Evolutionary conservation across 2,888 invertebrate genomes (phyloP), one percentile per base, ranked within the genome.

Genomic region (Synergus gifuensis): DNA sequence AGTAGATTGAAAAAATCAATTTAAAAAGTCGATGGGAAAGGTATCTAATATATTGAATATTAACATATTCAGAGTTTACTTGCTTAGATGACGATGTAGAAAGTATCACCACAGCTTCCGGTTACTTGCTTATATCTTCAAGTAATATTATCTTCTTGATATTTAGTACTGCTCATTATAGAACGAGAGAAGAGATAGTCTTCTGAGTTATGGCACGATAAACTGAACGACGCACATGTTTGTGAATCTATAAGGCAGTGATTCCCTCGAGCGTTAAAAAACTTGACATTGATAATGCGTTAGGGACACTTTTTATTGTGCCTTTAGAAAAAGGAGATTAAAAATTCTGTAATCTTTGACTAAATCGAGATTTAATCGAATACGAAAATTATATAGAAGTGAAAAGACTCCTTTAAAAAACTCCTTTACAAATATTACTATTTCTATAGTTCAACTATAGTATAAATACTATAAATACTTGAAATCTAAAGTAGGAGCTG

Each of bases 131-230:
- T 46, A 60, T 60, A 73, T 82, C 76, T 28, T 54, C 77, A 22
- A 66, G 82, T 79, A 79, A 82, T 73, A 78, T 86, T 88, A 87
- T 88, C 88, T 78, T 60, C 62, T 66, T 78, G 77, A 81, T 82
- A 79, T 83, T 84, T 82, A 81, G 83, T 80, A 82, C 80, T 78
- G 84, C 78, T 83, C 81, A 82, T 88, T 84, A 84, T 62, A 81
- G 81, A 80, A 79, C 84, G 81, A 46, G 78, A 80, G 79, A 66
- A 73, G 77, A 85, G 86, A 88, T 87, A 87, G 84, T 82, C 49
- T 63, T 28, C 60, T 87, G 85, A 87, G 80, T 87, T 87, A 86
- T 83, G 81, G 82, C 81, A 73, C 77, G 88, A 88, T 87, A 87
- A 86, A 84, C 81, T 81, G 82, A 83, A 79, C 83, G 83, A 81